These are phyloP conservation scores for Ptychodera flava DNA, from an alignment of 35 echinoderm and acorn worm species.

Conservation along the genomic window DNA sequence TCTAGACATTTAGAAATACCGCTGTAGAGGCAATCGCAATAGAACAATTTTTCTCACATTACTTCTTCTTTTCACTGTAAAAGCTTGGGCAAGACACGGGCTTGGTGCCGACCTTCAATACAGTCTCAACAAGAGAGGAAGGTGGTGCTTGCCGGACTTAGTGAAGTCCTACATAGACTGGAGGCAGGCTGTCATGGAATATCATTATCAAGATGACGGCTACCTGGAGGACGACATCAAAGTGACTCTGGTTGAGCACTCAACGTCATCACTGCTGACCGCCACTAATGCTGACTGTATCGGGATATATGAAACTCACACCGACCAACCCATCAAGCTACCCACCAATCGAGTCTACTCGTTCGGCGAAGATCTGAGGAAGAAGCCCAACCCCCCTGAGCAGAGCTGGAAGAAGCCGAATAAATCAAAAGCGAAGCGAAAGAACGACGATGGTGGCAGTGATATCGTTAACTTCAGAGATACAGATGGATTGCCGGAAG, in stretches of 20 bases:
- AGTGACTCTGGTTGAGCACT: neutral
- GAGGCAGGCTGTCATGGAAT: neutral
- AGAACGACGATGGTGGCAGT: too few relatives aligned
- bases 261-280: neutral
- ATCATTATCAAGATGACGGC: neutral
- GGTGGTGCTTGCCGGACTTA: neutral
- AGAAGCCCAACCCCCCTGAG: too few relatives aligned
- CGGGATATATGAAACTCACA: neutral
- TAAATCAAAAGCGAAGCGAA: too few relatives aligned
- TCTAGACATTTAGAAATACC: too few relatives aligned
- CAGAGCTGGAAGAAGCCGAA: too few relatives aligned
- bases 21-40: too few relatives aligned
- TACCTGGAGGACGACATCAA: neutral
- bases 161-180: neutral
- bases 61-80: too few relatives aligned
- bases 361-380: neutral
- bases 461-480: too few relatives aligned
- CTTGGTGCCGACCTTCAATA: too few relatives aligned
- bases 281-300: neutral
- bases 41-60: too few relatives aligned
- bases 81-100: too few relatives aligned
- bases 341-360: neutral
- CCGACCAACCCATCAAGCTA: neutral
- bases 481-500: neutral
- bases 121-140: neutral